phyloP scores from a whole-genome alignment of 2,113 vertebrate genomes.

The Chaetodon auriga region DNA sequence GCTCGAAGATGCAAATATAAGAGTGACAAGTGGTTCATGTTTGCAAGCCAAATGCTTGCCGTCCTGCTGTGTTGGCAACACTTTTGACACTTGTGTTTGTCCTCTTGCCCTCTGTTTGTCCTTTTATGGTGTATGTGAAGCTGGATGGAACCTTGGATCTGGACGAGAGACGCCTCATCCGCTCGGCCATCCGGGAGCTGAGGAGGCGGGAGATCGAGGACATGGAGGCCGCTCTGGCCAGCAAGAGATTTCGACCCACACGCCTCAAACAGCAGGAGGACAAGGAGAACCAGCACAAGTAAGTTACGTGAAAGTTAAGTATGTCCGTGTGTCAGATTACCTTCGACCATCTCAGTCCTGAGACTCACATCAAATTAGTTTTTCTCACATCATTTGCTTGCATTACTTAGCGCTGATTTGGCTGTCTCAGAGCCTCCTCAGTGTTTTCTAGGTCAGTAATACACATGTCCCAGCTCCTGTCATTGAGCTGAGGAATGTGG shows the following conservation, averaged over 20 bases:
- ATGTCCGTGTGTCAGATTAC: slow-evolving; percentile 15
- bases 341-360: background rate
- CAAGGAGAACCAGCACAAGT: slow-evolving; percentile 96
- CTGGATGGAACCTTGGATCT: slow-evolving; percentile 92
- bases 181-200: slow-evolving; percentile 92
- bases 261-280: slow-evolving; percentile 86
- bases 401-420: slow-evolving; percentile 21
- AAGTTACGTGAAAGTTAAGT: slow-evolving; percentile 53
- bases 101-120: slow-evolving; percentile 1
- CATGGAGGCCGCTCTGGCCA: slow-evolving; percentile 92
- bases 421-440: background rate
- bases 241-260: slow-evolving; percentile 93
- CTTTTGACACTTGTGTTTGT: background rate
- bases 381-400: background rate
- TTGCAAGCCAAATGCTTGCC: slow-evolving; percentile 33
- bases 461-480: slow-evolving; percentile 3
- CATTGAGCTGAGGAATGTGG: slow-evolving; percentile 12
- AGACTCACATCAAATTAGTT: background rate
- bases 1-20: slow-evolving; percentile 20
- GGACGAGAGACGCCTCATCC: slow-evolving; percentile 92
- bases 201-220: slow-evolving; percentile 92
- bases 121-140: slow-evolving; percentile 71
- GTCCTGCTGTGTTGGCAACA: background rate
- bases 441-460: slow-evolving; percentile 15
- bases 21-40: slow-evolving; percentile 5